These are phyloP conservation scores for Brassicogethes aeneus DNA, from an alignment of 2,888 invertebrate genomes.

Conservation along the genomic window DNA sequence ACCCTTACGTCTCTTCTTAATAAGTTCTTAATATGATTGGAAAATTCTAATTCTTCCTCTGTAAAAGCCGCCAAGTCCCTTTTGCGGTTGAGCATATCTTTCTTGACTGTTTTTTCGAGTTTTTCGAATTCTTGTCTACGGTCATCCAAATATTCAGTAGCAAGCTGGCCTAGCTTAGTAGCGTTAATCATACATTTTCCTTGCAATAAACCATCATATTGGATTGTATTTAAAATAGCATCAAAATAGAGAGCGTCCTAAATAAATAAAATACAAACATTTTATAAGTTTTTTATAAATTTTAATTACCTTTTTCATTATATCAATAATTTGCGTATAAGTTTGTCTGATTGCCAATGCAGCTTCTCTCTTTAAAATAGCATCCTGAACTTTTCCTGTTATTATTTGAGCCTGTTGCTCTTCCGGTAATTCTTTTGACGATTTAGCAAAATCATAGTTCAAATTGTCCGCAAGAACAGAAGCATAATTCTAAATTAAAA, in stretches of 20 bases:
- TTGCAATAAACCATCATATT: constrained; percentile 50
- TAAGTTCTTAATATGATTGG: constrained; percentile 39
- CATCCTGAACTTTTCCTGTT: constrained; percentile 53
- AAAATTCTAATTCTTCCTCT: constrained; percentile 36
- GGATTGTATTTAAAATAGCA: constrained; percentile 49
- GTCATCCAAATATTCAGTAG: constrained; percentile 57
- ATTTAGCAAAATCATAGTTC: constrained; percentile 1
- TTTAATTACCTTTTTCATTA: constrained; percentile 50
- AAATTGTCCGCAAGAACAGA: constrained; percentile 4
- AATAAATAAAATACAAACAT: constrained; percentile 1
- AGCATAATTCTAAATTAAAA: background rate
- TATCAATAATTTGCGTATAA: constrained; percentile 52
- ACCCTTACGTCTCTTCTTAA: constrained; percentile 42
- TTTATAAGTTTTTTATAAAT: background rate
- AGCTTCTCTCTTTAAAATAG: constrained; percentile 54
- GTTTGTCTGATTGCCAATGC: constrained; percentile 55
- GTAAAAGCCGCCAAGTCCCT: constrained; percentile 46
- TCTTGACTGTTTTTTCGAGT: constrained; percentile 50
- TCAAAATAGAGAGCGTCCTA: constrained; percentile 59
- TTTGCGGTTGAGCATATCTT: constrained; percentile 53
- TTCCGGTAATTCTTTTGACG: constrained; percentile 30
- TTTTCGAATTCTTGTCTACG: constrained; percentile 51
- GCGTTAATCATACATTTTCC: constrained; percentile 54
- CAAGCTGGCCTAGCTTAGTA: constrained; percentile 57
- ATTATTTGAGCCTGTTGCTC: constrained; percentile 50